Evolutionary conservation across 2,888 invertebrate species (phyloP).

Genomic region (Meliscaeva auricollis): DNA sequence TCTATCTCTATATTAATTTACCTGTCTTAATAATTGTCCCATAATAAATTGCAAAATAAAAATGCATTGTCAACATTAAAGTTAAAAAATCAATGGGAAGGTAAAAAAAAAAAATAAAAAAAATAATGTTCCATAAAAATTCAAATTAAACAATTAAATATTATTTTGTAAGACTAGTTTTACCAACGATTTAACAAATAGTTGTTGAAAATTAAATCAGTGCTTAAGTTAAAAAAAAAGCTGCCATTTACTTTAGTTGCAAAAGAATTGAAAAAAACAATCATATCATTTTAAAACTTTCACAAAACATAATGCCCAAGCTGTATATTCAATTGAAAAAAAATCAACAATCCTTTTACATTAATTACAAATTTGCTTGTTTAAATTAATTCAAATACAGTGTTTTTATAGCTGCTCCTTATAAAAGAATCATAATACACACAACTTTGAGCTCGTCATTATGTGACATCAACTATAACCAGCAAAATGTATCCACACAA

Average conservation of each 20-base stretch:
- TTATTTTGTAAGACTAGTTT: too few relatives aligned
- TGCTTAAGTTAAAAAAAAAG: not conserved
- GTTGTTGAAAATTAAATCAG: conserved; percentile 8
- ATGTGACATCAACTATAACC: not conserved
- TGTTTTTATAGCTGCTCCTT: not conserved
- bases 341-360: not conserved
- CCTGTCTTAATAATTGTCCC: too few relatives aligned
- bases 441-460: not conserved
- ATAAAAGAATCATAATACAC: not conserved
- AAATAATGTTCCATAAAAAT: too few relatives aligned
- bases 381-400: not conserved
- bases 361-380: not conserved
- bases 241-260: conserved; percentile 20
- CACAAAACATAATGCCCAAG: not conserved
- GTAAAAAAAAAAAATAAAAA: too few relatives aligned
- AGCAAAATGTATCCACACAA: not conserved
- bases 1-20: too few relatives aligned
- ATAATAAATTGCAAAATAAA: too few relatives aligned
- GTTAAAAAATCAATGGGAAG: too few relatives aligned
- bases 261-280: conserved; percentile 12
- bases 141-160: too few relatives aligned
- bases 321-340: not conserved
- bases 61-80: too few relatives aligned
- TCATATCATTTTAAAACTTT: not conserved
- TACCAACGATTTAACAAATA: not conserved